A percentile compares a stretch with the other conserved stretches of the same genome.
These are phyloP conservation scores for Tetramorium alpestre DNA, from an alignment of 1,140 invertebrate species.

Conservation along the genomic window DNA sequence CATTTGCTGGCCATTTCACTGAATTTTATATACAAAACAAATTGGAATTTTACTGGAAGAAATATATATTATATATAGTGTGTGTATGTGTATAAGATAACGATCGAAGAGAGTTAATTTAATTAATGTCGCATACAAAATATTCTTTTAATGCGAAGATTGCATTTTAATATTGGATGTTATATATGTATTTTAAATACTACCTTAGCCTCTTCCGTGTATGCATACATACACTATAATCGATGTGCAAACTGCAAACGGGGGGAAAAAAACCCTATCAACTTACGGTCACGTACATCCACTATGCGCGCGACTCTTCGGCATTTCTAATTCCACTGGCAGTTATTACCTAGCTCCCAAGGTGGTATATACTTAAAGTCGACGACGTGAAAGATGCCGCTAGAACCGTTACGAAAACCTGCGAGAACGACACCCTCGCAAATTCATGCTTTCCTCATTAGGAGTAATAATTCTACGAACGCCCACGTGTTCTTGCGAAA, in stretches of 20 bases:
- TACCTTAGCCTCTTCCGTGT: slow-evolving; percentile 51
- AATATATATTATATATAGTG: not conserved
- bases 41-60: not conserved
- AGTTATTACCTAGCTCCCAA: slow-evolving; percentile 72
- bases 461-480: slow-evolving; percentile 29
- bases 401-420: slow-evolving; percentile 71
- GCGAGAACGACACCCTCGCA: slow-evolving; percentile 53
- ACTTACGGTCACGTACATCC: slow-evolving; percentile 68
- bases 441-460: slow-evolving; percentile 53
- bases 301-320: slow-evolving; percentile 63
- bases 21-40: slow-evolving; percentile 12
- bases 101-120: slow-evolving; percentile 33
- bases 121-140: slow-evolving; percentile 9
- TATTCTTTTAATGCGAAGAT: not conserved
- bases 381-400: slow-evolving; percentile 51
- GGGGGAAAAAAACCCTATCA: slow-evolving; percentile 54
- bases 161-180: not conserved
- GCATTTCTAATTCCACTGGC: slow-evolving; percentile 69
- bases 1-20: not conserved
- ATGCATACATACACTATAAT: slow-evolving; percentile 50
- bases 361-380: slow-evolving; percentile 71
- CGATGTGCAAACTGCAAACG: not conserved
- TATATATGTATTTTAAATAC: slow-evolving; percentile 20
- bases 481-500: not conserved
- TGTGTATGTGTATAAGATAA: not conserved